Evolutionary conservation across 2,797 vertebrate species (phyloP), one percentile per base, ranked within the genome.

Genomic region (Anabacerthia variegaticeps): DNA sequence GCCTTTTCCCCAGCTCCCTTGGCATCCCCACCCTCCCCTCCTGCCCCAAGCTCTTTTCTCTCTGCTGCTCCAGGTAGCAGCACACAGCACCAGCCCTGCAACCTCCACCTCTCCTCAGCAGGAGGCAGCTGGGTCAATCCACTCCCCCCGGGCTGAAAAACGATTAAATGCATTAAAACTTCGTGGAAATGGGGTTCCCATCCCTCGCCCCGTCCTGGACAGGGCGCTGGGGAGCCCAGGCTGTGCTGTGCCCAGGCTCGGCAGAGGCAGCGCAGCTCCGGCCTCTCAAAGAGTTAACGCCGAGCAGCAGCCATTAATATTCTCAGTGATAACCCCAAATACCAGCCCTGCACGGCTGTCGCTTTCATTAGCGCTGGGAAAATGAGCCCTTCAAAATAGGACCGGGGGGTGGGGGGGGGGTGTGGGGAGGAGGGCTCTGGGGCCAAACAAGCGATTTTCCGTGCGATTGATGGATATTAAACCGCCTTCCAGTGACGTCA

Each of bases 361-460:
- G 68, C 87, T 96, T 96, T 89, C 95, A 95, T 96, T 96, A 96
- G 79, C 14, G 17, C 84, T 9, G 55, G 41, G 56, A 58, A 95
- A 92, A 95, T 97, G 96, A 96, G 52, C 90, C 85, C 94, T 96
- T 97, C 94, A 95, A 94, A 95, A 82, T 93, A 94, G 93, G 88
- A 77, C 91, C 83, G 88, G 81, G 30, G 12, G 83, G 72, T 18
- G 77, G 30, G 62, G 73, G 65, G 44, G 14, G 48, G 14, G 67
- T 5, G 10, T 6, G 88, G 41, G 51, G 88, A 88, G 58, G 80
- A 85, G 82, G 78, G 84, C 87, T 88, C 79, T 88, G 92, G 84
- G 84, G 88, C 91, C 94, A 91, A 88, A 87, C 73, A 82, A 1
- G n/a, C 75, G 10, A 69, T 72, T 94, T 93, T 89, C 96, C 79